Evolutionary conservation across 2,797 vertebrate genomes (phyloP).

Genomic region (Xenopus petersii): DNA sequence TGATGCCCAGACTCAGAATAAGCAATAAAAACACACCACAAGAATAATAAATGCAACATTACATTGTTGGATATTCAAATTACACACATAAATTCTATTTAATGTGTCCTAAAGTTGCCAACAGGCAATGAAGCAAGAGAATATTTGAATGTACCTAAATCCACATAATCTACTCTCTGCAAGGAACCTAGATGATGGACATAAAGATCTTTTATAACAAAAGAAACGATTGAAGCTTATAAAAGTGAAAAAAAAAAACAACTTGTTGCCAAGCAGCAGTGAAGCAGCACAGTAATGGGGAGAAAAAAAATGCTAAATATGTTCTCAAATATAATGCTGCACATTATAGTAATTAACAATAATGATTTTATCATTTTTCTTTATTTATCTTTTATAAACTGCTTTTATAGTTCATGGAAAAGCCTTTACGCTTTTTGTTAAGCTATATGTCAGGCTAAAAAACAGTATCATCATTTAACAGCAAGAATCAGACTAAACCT

Average conservation of each 20-base stretch:
- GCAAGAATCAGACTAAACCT: too few relatives aligned
- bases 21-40: too few relatives aligned
- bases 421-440: too few relatives aligned
- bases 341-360: constrained; percentile 20
- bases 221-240: constrained; percentile 33
- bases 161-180: constrained; percentile 13
- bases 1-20: too few relatives aligned
- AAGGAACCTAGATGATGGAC: constrained; percentile 29
- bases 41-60: background rate
- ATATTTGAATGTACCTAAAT: constrained; percentile 17
- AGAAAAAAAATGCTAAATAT: constrained; percentile 22
- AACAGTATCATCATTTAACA: too few relatives aligned
- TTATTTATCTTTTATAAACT: background rate
- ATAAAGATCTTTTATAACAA: constrained; percentile 33
- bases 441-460: too few relatives aligned
- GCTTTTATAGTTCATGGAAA: too few relatives aligned
- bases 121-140: constrained; percentile 15
- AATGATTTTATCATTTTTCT: background rate
- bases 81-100: constrained; percentile 9
- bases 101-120: constrained; percentile 1
- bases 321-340: constrained; percentile 17
- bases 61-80: constrained; percentile 4
- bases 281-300: constrained; percentile 14
- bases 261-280: constrained; percentile 33
- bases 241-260: constrained; percentile 21